Conservation (phyloP, 2,797 vertebrate species). For the Scolopax rusticola region DNA sequence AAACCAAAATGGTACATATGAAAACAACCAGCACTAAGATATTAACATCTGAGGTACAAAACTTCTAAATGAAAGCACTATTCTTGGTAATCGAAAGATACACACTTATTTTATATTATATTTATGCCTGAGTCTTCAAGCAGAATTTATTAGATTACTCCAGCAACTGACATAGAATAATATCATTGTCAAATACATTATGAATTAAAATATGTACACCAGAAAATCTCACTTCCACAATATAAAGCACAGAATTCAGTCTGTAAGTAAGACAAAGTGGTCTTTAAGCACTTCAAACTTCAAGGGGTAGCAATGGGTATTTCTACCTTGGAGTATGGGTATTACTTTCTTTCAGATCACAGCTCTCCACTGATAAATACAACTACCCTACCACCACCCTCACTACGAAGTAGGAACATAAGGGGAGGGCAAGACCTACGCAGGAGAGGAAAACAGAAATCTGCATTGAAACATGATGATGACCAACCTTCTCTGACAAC, state of each 20-base stretch:
- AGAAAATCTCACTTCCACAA: not conserved
- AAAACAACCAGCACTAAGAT: not conserved
- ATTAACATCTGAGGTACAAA: not conserved
- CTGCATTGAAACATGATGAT: accelerated
- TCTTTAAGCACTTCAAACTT: not conserved
- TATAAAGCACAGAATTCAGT: not conserved
- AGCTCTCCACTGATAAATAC: not conserved
- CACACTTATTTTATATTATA: not conserved
- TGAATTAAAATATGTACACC: not conserved
- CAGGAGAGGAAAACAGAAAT: not conserved
- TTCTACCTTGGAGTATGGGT: not conserved
- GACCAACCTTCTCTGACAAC: not conserved
- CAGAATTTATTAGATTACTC: not conserved
- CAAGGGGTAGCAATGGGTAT: not conserved
- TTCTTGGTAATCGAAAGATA: not conserved
- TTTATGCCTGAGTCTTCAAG: not conserved
- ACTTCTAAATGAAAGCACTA: not conserved
- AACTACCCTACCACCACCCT: not conserved
- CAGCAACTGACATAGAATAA: not conserved
- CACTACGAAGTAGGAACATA: not conserved
- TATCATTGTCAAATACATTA: not conserved
- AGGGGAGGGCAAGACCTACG: not conserved
- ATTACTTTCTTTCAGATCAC: not conserved
- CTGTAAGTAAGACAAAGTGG: not conserved
- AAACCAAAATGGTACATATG: not conserved